A percentile compares a stretch with the other conserved stretches of the same genome.
Conservation (phyloP, 2,888 invertebrate genomes). For the Amphiduros pacificus region DNA sequence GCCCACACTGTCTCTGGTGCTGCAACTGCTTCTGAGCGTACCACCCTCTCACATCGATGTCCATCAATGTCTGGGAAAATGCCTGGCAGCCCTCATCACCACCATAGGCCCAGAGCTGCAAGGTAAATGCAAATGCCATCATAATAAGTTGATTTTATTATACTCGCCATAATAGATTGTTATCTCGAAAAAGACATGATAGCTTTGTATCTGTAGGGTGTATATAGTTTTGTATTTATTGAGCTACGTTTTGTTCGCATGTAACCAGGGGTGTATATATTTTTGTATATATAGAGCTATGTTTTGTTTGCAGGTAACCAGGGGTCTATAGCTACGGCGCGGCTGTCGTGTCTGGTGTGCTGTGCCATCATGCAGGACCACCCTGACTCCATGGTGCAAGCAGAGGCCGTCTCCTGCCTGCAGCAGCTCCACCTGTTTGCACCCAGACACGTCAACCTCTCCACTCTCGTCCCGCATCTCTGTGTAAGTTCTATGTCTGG, state of each 20-base stretch:
- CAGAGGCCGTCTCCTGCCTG: slow-evolving; percentile 92
- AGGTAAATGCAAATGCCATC: slow-evolving; percentile 63
- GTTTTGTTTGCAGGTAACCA: slow-evolving; percentile 65
- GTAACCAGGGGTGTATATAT: no score
- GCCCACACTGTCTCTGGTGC: slow-evolving; percentile 84
- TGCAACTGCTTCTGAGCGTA: slow-evolving; percentile 86
- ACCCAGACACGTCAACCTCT: slow-evolving; percentile 89
- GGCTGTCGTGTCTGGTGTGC: slow-evolving; percentile 86
- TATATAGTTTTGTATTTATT: no score
- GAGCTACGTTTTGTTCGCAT: no score
- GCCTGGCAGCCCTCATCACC: slow-evolving; percentile 92
- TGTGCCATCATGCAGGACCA: slow-evolving; percentile 83
- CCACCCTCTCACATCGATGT: slow-evolving; percentile 87
- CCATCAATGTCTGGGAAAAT: slow-evolving; percentile 89
- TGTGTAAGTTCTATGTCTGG: slow-evolving; percentile 88
- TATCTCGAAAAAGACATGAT: no score
- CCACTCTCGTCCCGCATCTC: slow-evolving; percentile 86
- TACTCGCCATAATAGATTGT: no score
- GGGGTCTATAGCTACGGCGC: slow-evolving; percentile 73
- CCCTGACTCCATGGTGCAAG: slow-evolving; percentile 82
- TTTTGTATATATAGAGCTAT: no score
- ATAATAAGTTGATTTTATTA: no score
- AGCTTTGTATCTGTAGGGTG: no score
- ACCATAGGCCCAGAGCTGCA: slow-evolving; percentile 98
- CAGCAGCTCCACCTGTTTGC: slow-evolving; percentile 98